These are phyloP conservation scores for Amblyornis subalaris DNA, from an alignment of 2,113 vertebrate species.

Conservation along the genomic window DNA sequence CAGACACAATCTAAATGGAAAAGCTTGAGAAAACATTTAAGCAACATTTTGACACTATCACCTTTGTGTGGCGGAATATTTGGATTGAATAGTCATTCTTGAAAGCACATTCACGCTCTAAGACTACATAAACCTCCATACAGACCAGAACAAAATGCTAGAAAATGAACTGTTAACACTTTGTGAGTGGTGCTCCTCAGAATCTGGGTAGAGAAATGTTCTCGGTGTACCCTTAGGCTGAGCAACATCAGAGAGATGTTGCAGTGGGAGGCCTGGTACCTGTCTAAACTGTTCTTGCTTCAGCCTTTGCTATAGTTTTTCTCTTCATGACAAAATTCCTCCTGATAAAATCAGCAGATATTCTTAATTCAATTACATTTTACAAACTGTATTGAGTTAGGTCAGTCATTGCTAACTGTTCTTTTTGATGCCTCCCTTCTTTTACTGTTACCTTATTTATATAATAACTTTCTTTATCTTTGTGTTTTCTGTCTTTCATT, in stretches of 20 bases:
- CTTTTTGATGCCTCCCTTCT: constrained; percentile 6
- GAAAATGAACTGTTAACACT: not conserved
- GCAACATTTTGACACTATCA: not conserved
- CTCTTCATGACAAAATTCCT: not conserved
- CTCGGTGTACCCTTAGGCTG: not conserved
- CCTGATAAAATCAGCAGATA: not conserved
- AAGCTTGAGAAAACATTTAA: not conserved
- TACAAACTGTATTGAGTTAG: not conserved
- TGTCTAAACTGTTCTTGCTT: not conserved
- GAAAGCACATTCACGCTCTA: fast-evolving
- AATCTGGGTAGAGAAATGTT: not conserved
- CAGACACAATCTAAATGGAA: not conserved
- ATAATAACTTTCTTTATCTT: constrained; percentile 32
- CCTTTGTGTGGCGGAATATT: not conserved
- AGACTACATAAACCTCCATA: not conserved
- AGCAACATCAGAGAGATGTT: not conserved
- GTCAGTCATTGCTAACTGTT: not conserved
- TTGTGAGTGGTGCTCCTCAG: not conserved
- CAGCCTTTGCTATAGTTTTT: constrained; percentile 2
- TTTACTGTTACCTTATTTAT: not conserved
- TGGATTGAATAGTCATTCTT: not conserved
- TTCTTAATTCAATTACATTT: not conserved
- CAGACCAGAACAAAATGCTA: not conserved
- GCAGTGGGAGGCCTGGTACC: not conserved
- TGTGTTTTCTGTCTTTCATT: constrained; percentile 54